Evolutionary conservation across 53 echinoderm and acorn worm species (phyloP).

Genomic region (Pentamera pediparva): DNA sequence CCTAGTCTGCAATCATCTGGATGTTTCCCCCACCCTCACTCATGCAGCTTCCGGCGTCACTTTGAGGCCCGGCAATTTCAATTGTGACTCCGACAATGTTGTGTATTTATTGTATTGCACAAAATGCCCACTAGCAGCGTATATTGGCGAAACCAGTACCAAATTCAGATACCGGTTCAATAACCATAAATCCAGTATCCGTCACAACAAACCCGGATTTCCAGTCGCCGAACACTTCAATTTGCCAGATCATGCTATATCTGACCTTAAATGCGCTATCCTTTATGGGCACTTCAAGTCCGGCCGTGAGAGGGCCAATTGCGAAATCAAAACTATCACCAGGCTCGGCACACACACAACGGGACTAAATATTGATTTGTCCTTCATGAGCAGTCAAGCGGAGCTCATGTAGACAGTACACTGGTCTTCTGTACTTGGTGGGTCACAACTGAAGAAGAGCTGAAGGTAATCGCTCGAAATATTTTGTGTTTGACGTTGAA

Average conservation of each 20-base stretch:
- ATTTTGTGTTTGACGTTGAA: no score
- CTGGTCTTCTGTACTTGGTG: no score
- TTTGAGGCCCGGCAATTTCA: background rate
- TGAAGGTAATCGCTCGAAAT: no score
- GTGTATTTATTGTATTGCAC: background rate
- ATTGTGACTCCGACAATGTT: background rate
- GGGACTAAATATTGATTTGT: background rate
- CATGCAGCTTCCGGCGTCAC: background rate
- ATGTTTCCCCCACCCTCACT: background rate
- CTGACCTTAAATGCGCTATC: background rate
- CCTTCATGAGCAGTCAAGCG: background rate
- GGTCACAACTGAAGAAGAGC: no score
- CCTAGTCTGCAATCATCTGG: background rate
- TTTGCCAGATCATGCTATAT: background rate
- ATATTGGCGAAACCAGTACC: conserved; percentile 5
- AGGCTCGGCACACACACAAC: background rate
- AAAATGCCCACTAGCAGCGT: background rate
- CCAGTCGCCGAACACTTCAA: no score
- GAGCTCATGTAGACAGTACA: no score
- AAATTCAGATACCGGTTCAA: conserved; percentile 11
- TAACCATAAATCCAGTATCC: conserved; percentile 1
- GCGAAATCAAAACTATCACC: background rate
- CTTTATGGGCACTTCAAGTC: no score
- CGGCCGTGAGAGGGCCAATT: no score
- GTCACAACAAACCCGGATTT: background rate